phyloP scores from a whole-genome alignment of 2,888 invertebrate genomes.

The Cremastinae sp. region DNA sequence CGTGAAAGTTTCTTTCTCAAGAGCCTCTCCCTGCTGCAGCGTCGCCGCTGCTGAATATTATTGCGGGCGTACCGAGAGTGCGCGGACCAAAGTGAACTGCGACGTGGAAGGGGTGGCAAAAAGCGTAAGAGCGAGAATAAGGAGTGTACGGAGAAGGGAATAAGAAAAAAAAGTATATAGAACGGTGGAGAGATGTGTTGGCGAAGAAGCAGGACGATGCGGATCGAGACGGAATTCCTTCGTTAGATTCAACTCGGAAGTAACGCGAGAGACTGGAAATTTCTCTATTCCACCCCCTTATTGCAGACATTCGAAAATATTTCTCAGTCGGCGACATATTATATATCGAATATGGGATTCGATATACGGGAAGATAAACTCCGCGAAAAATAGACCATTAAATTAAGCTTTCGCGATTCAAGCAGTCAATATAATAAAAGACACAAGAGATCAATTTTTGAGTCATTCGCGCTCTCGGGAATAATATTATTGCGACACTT shows the following conservation, averaged over 20 bases:
- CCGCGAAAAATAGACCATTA: too few species aligned
- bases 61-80: conserved; percentile 40
- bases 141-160: not conserved
- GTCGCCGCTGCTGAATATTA: conserved; percentile 44
- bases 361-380: too few species aligned
- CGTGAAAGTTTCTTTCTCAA: conserved; percentile 69
- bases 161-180: not conserved
- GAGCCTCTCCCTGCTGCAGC: conserved; percentile 37
- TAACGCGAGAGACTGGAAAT: conserved; percentile 33
- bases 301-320: not conserved
- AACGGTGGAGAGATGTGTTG: conserved; percentile 16
- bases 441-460: too few species aligned
- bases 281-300: conserved; percentile 10
- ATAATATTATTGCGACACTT: too few species aligned
- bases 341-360: not conserved
- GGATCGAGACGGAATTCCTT: conserved; percentile 26
- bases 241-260: too few species aligned
- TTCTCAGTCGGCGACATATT: not conserved
- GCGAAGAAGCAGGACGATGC: conserved; percentile 25
- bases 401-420: too few species aligned
- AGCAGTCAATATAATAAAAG: too few species aligned
- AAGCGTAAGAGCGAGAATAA: conserved; percentile 33
- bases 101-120: conserved; percentile 28
- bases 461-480: too few species aligned
- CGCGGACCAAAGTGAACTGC: conserved; percentile 43